Evolutionary conservation across 2,888 invertebrate species (phyloP).

Genomic region (Ophion ventricosus): DNA sequence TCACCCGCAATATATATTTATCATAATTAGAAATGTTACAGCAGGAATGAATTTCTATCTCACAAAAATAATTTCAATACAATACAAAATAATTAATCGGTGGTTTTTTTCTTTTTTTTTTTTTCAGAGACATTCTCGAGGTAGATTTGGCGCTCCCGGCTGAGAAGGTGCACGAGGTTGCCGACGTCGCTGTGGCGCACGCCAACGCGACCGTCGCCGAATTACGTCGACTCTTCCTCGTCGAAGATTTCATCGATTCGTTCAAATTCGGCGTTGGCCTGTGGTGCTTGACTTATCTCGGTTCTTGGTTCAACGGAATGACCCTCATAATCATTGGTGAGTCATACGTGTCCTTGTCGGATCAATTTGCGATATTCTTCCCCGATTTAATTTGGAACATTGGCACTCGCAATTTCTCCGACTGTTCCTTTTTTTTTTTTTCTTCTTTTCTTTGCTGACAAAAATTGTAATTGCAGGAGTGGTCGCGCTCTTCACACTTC

Average conservation of each 20-base stretch:
- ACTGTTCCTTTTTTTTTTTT: too few relatives aligned
- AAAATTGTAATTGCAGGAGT: slow-evolving; percentile 87
- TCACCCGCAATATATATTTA: too few relatives aligned
- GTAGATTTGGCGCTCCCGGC: slow-evolving; percentile 93
- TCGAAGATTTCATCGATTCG: slow-evolving; percentile 98
- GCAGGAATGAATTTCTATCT: too few relatives aligned
- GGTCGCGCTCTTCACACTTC: slow-evolving; percentile 96
- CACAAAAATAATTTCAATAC: too few relatives aligned
- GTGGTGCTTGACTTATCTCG: slow-evolving; percentile 98
- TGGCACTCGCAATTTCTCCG: too few relatives aligned
- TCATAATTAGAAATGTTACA: too few relatives aligned
- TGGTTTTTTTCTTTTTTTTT: slow-evolving; percentile 31
- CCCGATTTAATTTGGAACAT: neutral
- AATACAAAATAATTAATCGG: too few relatives aligned
- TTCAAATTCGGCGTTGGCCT: slow-evolving; percentile 97
- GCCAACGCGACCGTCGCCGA: slow-evolving; percentile 92
- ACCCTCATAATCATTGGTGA: slow-evolving; percentile 97
- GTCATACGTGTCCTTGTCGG: slow-evolving; percentile 9
- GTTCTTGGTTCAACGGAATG: slow-evolving; percentile 99
- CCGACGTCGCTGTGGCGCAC: slow-evolving; percentile 94
- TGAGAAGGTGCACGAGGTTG: slow-evolving; percentile 95
- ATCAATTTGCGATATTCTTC: slow-evolving; percentile 2
- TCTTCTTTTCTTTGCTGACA: too few relatives aligned
- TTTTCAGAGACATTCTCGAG: slow-evolving; percentile 91
- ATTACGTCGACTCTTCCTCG: slow-evolving; percentile 96